A percentile compares a stretch with the other conserved stretches of the same genome.
phyloP scores from a whole-genome alignment of 2,888 invertebrate genomes.

The Drosophila multiciliata region DNA sequence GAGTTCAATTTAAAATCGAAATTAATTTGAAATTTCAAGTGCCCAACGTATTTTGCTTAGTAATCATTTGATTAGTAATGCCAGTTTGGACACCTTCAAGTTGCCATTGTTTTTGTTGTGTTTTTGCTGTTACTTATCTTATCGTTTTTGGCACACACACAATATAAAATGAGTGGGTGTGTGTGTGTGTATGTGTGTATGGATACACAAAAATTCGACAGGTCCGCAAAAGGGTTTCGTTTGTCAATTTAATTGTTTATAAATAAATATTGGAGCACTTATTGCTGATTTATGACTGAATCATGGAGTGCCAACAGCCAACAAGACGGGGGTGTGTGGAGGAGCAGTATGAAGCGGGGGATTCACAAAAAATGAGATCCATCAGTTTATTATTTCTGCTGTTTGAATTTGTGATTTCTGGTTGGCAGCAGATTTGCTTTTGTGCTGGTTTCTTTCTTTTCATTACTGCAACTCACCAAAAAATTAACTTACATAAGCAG shows the following conservation, averaged over 20 bases:
- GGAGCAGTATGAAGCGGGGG: constrained; percentile 9
- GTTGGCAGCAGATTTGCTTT: neutral
- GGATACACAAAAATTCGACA: constrained; percentile 4
- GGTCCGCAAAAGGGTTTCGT: constrained; percentile 5
- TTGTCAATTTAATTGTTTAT: constrained; percentile 32
- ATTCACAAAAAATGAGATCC: constrained; percentile 10
- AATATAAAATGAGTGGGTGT: constrained; percentile 3
- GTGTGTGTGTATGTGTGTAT: neutral
- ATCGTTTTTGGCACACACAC: constrained; percentile 31
- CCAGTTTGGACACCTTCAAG: constrained; percentile 2
- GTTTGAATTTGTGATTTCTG: constrained; percentile 6
- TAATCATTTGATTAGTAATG: constrained; percentile 18
- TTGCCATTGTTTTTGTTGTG: constrained; percentile 32
- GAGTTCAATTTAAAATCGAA: neutral
- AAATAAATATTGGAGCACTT: constrained; percentile 35
- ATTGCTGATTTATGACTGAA: constrained; percentile 12
- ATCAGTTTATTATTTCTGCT: constrained; percentile 5
- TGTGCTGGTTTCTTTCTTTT: constrained; percentile 16
- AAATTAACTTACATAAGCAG: neutral
- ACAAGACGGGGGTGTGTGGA: neutral
- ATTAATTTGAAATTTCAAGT: constrained; percentile 16
- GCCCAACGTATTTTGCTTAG: neutral
- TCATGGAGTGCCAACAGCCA: neutral
- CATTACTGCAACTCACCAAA: neutral
- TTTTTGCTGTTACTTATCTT: constrained; percentile 42